Conservation (phyloP, 1,140 invertebrate genomes). For the Papilio aristodemus region DNA sequence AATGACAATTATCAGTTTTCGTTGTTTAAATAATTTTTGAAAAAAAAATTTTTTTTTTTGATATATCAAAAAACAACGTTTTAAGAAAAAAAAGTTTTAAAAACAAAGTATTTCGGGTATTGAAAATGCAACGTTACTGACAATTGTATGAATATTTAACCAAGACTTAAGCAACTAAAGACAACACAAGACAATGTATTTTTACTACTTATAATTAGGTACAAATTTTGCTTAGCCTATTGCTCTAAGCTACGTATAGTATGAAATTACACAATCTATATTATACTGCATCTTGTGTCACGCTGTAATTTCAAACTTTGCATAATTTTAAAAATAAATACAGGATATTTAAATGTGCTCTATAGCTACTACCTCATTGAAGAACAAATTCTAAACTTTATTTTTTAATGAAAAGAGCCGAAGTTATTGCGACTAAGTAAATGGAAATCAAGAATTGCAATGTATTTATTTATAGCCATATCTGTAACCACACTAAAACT, state of each 20-base stretch:
- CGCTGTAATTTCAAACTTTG: not conserved
- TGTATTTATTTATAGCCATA: constrained; percentile 18
- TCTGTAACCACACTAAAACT: constrained; percentile 36
- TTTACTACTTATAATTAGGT: constrained; percentile 26
- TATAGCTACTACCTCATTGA: not conserved
- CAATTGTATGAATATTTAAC: constrained; percentile 55
- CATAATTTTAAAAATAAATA: constrained; percentile 7
- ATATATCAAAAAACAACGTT: too few species aligned
- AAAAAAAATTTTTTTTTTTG: constrained; percentile 5
- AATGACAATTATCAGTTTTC: constrained; percentile 56
- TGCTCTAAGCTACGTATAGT: constrained; percentile 30
- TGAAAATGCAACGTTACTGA: constrained; percentile 34
- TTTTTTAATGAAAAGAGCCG: not conserved
- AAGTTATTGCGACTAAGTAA: not conserved
- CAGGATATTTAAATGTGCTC: constrained; percentile 19
- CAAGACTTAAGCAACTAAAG: constrained; percentile 71
- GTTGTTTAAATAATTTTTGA: constrained; percentile 20
- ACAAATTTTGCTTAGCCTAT: constrained; percentile 1
- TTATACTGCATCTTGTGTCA: constrained; percentile 9
- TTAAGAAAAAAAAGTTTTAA: too few species aligned
- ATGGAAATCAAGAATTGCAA: not conserved
- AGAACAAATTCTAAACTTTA: not conserved
- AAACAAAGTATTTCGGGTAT: not conserved
- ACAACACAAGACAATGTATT: constrained; percentile 50
- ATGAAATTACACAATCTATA: too few species aligned